A percentile compares a stretch with the other conserved stretches of the same genome.
phyloP scores from a whole-genome alignment of 2,888 invertebrate species.

The Perdita meconis region DNA sequence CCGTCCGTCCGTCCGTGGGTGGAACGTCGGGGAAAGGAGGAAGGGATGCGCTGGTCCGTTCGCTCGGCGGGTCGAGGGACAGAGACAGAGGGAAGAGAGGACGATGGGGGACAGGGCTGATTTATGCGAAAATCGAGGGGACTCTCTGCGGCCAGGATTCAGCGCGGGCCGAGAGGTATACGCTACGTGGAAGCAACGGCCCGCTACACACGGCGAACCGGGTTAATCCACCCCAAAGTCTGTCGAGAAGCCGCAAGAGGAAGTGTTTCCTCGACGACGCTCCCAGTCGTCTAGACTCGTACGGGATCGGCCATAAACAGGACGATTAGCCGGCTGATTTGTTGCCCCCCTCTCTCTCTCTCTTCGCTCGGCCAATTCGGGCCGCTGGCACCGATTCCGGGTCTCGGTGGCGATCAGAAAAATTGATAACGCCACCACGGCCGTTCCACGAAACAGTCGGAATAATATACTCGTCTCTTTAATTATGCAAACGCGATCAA shows the following conservation, averaged over 20 bases:
- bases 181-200: conserved; percentile 75
- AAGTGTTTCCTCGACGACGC: conserved; percentile 51
- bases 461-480: conserved; percentile 45
- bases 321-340: conserved; percentile 61
- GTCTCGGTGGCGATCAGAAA: conserved; percentile 34
- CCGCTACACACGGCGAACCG: conserved; percentile 69
- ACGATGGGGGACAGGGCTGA: conserved; percentile 77
- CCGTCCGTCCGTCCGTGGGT: conserved; percentile 72
- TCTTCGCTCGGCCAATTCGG: conserved; percentile 38
- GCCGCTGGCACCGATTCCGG: conserved; percentile 2
- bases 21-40: conserved; percentile 67
- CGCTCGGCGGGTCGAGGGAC: conserved; percentile 52
- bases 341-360: conserved; percentile 29
- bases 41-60: conserved; percentile 46
- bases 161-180: conserved; percentile 64
- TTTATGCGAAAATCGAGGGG: conserved; percentile 82
- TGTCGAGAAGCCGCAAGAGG: conserved; percentile 66
- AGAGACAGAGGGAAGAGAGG: conserved; percentile 61
- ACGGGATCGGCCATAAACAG: conserved; percentile 49
- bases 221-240: conserved; percentile 76
- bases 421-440: conserved; percentile 27
- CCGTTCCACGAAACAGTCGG: conserved; percentile 37
- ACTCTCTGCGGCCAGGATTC: conserved; percentile 72
- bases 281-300: conserved; percentile 51
- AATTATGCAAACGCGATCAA: conserved; percentile 51